Percentiles rank a stretch among this genome's conserved stretches.
These are phyloP conservation scores for Pissodes strobi DNA, from an alignment of 1,140 invertebrate species.

Conservation along the genomic window DNA sequence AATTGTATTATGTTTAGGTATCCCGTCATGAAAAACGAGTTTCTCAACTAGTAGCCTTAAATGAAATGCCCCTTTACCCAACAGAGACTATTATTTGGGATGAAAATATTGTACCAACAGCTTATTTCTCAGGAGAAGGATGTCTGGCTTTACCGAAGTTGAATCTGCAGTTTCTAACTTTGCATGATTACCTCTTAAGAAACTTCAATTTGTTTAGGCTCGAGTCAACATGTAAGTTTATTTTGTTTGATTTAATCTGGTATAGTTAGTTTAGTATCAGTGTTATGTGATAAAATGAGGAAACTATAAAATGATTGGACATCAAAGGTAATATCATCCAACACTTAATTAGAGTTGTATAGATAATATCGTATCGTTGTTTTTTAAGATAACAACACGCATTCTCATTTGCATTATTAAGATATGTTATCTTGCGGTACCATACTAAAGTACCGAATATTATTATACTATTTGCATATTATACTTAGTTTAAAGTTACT, in stretches of 20 bases:
- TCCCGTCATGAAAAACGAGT: constrained; percentile 85
- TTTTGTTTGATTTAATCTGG: constrained; percentile 10
- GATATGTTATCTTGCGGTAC: too few relatives aligned
- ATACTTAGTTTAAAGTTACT: too few relatives aligned
- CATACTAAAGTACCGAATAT: too few relatives aligned
- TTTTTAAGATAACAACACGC: not conserved
- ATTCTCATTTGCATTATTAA: too few relatives aligned
- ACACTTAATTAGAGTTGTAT: too few relatives aligned
- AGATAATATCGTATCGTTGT: not conserved
- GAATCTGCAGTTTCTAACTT: constrained; percentile 96
- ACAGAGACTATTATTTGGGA: constrained; percentile 99
- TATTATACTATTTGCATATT: too few relatives aligned
- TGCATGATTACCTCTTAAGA: constrained; percentile 96
- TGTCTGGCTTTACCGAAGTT: constrained; percentile 96
- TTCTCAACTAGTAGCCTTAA: constrained; percentile 93
- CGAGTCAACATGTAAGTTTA: constrained; percentile 91
- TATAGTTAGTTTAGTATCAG: too few relatives aligned
- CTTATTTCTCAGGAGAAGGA: constrained; percentile 95
- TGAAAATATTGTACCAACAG: constrained; percentile 96
- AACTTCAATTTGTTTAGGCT: constrained; percentile 98
- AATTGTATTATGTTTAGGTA: too few relatives aligned
- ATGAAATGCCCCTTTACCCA: constrained; percentile 98
- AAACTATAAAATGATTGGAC: too few relatives aligned
- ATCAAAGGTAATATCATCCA: too few relatives aligned
- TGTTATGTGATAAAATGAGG: too few relatives aligned